These are phyloP conservation scores for Camponotus vicinus DNA, from an alignment of 1,140 invertebrate genomes.

Conservation along the genomic window DNA sequence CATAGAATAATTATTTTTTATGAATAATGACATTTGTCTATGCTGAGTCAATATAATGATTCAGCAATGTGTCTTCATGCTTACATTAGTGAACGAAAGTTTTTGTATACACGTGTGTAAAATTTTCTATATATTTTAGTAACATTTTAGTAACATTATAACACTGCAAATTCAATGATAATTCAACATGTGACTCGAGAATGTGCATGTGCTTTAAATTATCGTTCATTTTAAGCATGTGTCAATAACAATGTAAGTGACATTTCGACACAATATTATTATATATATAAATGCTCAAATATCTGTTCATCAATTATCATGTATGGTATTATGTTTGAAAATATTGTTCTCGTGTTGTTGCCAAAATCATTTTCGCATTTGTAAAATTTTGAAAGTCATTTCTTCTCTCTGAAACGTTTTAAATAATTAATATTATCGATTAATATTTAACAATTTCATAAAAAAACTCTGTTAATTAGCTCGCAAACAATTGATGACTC, in stretches of 20 bases:
- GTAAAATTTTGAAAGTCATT: background rate
- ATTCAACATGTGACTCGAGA: background rate
- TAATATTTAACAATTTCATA: background rate
- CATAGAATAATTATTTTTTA: background rate
- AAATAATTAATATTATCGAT: background rate
- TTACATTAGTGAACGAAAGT: background rate
- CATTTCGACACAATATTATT: background rate
- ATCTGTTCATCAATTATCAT: background rate
- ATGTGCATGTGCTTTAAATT: background rate
- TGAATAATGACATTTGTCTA: background rate
- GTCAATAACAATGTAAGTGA: background rate
- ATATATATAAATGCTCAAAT: background rate
- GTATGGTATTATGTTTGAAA: background rate
- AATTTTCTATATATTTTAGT: background rate
- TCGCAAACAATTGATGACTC: background rate
- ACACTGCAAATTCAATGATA: background rate
- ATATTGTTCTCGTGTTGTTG: background rate
- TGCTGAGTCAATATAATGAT: background rate
- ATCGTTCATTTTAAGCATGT: background rate
- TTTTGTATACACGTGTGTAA: background rate
- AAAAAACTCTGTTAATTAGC: background rate
- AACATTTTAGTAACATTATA: background rate
- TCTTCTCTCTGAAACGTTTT: background rate
- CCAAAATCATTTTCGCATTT: background rate
- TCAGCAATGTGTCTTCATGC: slow-evolving; percentile 9